Conservation (phyloP, 2,888 invertebrate genomes). For the Leptopilina myrica region DNA sequence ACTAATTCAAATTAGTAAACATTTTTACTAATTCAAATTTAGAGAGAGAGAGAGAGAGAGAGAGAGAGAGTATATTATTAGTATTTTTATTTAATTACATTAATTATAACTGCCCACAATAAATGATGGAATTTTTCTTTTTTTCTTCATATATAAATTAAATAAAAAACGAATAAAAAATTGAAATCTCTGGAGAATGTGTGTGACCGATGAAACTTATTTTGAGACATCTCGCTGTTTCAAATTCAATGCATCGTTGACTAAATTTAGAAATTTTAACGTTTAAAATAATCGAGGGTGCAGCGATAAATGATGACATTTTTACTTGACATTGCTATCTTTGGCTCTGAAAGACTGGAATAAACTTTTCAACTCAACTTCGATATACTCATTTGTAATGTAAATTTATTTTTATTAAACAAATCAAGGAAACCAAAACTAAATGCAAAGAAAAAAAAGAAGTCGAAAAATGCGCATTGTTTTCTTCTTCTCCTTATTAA, state of each 20-base stretch:
- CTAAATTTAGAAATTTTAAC: constrained; percentile 5
- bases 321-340: constrained; percentile 17
- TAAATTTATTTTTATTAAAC: not conserved
- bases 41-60: too few relatives aligned
- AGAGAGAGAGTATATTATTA: too few relatives aligned
- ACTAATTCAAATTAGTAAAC: too few relatives aligned
- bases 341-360: not conserved
- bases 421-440: too few relatives aligned
- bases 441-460: too few relatives aligned
- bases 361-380: not conserved
- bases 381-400: not conserved
- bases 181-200: not conserved
- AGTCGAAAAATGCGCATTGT: not conserved
- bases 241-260: not conserved
- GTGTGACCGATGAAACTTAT: not conserved
- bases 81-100: too few relatives aligned
- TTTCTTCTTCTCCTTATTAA: too few relatives aligned
- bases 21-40: too few relatives aligned
- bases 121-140: not conserved
- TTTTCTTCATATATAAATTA: not conserved
- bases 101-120: too few relatives aligned
- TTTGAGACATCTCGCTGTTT: not conserved
- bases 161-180: too few relatives aligned
- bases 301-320: constrained; percentile 28
- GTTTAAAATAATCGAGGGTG: constrained; percentile 9